Base-by-base conservation (phyloP, 2,888 invertebrate genomes). In the Thecophora atra region DNA sequence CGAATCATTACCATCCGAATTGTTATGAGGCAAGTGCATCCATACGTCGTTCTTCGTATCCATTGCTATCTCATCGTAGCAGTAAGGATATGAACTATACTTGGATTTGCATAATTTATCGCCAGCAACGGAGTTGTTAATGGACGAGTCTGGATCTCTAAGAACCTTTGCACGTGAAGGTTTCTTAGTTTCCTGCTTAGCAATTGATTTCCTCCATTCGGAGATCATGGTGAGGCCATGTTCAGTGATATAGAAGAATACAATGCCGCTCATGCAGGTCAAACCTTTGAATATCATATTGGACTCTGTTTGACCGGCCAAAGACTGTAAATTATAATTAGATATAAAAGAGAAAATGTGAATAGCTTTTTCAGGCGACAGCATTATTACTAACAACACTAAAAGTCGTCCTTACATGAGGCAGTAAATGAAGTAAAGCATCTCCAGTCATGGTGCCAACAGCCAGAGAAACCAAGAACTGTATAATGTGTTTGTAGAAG, bases 381-480 rank as follows among this genome's bases (percentile, higher is more conserved):
- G 15, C 19, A 19, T 54, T 26, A 19, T 15, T 3, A 56, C 5
- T 56, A n/a, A 21, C n/a, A 21, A 56, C 17, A 3, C 17, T 8
- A n/a, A 15, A 15, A 1, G 51, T 51, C 7, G 0, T 70, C 79
- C 85, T 91, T 73, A 95, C 95, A 83, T 96, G 96, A 24, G 98
- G 98, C 84, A 98, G 88, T 37, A 98, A 89, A 89, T 98, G 98
- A 73, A 98, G 87, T 60, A 98, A 87, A 0, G 97, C 97, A 87
- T 98, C 98, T 0, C 97, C 97, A 62, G 94, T 92, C 72, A 97
- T 88, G 0, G 96, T 95, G 0, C 97, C 98, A 44, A 98, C 94
- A 19, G 98, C 98, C 77, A 98, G 88, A 0, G 97, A 96, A 3
- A 98, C 96, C 75, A 98, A 88, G 86, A 96, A 97, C 86, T 97